Conservation (phyloP, 2,797 vertebrate species). For the Lateolabrax maculatus region DNA sequence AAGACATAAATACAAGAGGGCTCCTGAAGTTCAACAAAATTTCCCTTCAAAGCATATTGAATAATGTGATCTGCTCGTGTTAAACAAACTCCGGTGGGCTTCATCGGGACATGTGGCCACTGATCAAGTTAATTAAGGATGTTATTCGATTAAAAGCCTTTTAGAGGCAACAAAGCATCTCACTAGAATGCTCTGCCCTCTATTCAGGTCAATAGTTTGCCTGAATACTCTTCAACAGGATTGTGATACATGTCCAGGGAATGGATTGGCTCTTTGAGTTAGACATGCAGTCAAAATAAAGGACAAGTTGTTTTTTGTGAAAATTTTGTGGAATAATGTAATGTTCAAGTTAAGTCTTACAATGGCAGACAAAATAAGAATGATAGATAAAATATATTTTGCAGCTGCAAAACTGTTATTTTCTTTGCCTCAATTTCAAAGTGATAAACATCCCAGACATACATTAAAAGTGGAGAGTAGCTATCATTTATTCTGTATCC, state of each 20-base stretch:
- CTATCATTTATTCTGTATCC: background rate
- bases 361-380: background rate
- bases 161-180: conserved; percentile 38
- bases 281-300: background rate
- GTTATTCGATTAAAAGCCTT: conserved; percentile 52
- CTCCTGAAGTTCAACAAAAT: background rate
- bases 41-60: conserved; percentile 10
- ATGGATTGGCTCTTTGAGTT: background rate
- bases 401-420: background rate
- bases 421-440: background rate
- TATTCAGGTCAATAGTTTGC: conserved; percentile 36
- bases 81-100: conserved; percentile 22
- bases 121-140: conserved; percentile 37
- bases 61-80: background rate
- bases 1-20: background rate
- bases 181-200: conserved; percentile 2
- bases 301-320: background rate
- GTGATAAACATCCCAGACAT: background rate
- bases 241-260: conserved; percentile 1
- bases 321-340: background rate
- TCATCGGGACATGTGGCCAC: background rate
- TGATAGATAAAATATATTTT: background rate
- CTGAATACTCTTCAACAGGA: conserved; percentile 33
- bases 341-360: too few species aligned
- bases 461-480: background rate